A percentile compares a stretch with the other conserved stretches of the same genome.
phyloP scores from a whole-genome alignment of 1,140 invertebrate species.

The Drosophila sucinea region DNA sequence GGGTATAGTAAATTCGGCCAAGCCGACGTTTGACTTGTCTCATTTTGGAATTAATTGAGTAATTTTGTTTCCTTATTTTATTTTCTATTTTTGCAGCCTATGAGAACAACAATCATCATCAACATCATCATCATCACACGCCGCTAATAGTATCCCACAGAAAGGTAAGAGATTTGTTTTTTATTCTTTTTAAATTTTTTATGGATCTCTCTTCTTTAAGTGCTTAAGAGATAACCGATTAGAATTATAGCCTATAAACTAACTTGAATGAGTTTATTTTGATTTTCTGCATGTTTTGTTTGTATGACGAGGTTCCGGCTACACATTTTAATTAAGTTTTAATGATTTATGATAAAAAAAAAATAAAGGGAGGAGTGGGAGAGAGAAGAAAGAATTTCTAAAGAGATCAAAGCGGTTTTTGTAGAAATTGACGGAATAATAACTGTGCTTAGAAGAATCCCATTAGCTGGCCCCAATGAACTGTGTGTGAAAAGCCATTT shows the following conservation, averaged over 20 bases:
- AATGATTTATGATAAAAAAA: constrained; percentile 66
- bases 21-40: neutral
- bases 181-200: constrained; percentile 47
- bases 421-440: neutral
- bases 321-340: constrained; percentile 58
- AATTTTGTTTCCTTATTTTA: constrained; percentile 40
- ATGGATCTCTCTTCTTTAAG: constrained; percentile 50
- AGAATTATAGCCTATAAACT: constrained; percentile 72
- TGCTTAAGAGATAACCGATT: constrained; percentile 66
- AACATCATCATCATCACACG: constrained; percentile 39
- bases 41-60: constrained; percentile 21
- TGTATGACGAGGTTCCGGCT: constrained; percentile 53
- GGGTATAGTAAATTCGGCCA: neutral
- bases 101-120: constrained; percentile 64
- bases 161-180: constrained; percentile 63
- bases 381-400: neutral
- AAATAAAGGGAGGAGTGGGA: constrained; percentile 3
- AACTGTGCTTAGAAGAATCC: constrained; percentile 2
- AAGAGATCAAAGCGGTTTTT: constrained; percentile 1
- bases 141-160: constrained; percentile 67
- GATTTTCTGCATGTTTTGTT: constrained; percentile 31
- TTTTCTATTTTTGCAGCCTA: constrained; percentile 55
- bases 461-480: neutral
- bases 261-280: constrained; percentile 62
- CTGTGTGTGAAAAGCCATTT: neutral